Percentiles rank a stretch among this genome's conserved stretches.
phyloP scores from a whole-genome alignment of 1,140 invertebrate genomes.

The Pseudachorutes palmiensis region DNA sequence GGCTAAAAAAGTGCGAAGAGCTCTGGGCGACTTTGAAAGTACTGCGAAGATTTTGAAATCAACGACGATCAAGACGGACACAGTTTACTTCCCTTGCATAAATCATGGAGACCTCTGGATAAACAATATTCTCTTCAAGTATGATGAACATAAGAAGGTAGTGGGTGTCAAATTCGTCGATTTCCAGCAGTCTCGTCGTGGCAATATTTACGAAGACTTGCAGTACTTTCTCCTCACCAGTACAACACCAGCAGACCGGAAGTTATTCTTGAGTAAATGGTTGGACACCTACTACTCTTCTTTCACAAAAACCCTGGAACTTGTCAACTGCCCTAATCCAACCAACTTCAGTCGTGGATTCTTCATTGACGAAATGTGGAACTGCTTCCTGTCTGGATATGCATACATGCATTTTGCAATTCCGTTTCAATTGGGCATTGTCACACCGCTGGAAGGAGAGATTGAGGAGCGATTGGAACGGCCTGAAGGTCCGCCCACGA shows the following conservation, averaged over 20 bases:
- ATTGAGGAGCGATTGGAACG: background rate
- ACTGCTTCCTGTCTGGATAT: conserved; percentile 9
- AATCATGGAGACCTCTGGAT: conserved; percentile 47
- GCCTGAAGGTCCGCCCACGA: background rate
- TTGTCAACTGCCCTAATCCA: conserved; percentile 13
- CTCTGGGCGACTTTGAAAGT: background rate
- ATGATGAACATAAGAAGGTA: conserved; percentile 42
- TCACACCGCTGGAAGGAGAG: background rate
- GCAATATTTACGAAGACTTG: conserved; percentile 30
- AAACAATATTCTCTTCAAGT: conserved; percentile 47
- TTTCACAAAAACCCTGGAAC: conserved; percentile 8
- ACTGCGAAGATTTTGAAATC: background rate
- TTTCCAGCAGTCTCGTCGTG: conserved; percentile 27
- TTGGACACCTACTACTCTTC: conserved; percentile 21
- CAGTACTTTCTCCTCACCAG: conserved; percentile 25
- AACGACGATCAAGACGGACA: conserved; percentile 6
- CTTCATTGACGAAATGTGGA: conserved; percentile 17
- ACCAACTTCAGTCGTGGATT: conserved; percentile 13
- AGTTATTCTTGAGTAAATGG: background rate
- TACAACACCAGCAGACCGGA: conserved; percentile 24
- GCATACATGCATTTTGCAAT: conserved; percentile 27
- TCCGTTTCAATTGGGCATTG: conserved; percentile 22
- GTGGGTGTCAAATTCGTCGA: conserved; percentile 36
- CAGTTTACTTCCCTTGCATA: conserved; percentile 46
- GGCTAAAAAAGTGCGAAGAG: background rate